Conservation (phyloP, 2,113 vertebrate species). For the Lipotes vexillifer region DNA sequence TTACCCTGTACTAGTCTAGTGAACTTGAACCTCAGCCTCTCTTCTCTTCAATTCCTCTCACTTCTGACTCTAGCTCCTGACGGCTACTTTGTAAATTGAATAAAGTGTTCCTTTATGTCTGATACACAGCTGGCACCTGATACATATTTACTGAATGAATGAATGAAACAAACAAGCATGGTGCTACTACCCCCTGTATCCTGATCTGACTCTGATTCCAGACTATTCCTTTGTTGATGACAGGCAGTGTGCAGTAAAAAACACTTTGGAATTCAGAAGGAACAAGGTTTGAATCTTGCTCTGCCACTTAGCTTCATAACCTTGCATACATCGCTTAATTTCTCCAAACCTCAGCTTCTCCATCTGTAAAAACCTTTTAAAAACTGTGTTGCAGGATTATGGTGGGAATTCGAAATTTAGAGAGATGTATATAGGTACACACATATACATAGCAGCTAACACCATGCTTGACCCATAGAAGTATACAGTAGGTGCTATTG, state of each 20-base stretch:
- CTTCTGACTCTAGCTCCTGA: neutral
- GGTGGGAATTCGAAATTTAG: neutral
- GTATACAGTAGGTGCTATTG: fast-evolving
- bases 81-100: neutral
- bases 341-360: neutral
- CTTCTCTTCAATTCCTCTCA: neutral
- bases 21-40: neutral
- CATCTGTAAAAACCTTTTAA: neutral
- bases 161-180: neutral
- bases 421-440: neutral
- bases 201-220: neutral
- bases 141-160: neutral
- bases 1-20: neutral
- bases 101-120: neutral
- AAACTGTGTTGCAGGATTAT: neutral
- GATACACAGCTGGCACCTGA: neutral
- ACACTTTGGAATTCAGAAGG: neutral
- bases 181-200: neutral
- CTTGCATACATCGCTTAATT: neutral
- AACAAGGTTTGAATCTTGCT: neutral
- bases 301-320: neutral
- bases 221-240: neutral
- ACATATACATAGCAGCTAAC: neutral
- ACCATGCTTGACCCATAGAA: fast-evolving
- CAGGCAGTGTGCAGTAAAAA: neutral